phyloP scores from a whole-genome alignment of 2,888 invertebrate genomes.

The Agrilus mali region DNA sequence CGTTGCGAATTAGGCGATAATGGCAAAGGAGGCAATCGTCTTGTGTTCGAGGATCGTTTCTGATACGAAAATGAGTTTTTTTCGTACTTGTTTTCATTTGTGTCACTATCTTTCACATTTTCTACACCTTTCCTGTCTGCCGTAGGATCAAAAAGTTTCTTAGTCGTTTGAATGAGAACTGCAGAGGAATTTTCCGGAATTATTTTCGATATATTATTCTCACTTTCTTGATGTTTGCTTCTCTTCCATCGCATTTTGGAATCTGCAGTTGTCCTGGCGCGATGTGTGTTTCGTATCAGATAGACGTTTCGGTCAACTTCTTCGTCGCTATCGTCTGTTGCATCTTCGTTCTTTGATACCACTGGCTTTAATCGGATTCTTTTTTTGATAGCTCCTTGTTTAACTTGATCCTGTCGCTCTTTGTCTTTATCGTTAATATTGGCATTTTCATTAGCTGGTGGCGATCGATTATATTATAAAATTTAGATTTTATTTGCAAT shows the following conservation, averaged over 20 bases:
- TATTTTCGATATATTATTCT: conserved; percentile 3
- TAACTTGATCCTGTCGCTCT: conserved; percentile 1
- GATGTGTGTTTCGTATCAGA: not conserved
- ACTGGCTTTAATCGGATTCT: conserved; percentile 26
- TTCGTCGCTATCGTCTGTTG: conserved; percentile 25
- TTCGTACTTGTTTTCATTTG: not conserved
- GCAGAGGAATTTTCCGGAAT: not conserved
- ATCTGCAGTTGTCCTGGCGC: not conserved
- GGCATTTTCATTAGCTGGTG: not conserved
- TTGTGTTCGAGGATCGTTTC: too few relatives aligned
- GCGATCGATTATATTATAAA: not conserved
- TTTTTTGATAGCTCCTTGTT: conserved; percentile 28
- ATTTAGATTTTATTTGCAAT: not conserved
- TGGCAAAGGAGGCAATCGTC: conserved; percentile 42
- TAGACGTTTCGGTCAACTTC: conserved; percentile 18
- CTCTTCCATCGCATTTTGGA: conserved; percentile 8
- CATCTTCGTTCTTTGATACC: conserved; percentile 17
- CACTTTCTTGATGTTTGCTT: not conserved
- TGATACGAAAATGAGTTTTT: not conserved
- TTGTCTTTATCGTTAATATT: not conserved
- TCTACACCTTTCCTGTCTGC: not conserved
- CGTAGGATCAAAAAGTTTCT: conserved; percentile 1
- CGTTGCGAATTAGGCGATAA: conserved; percentile 43
- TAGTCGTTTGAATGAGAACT: conserved; percentile 5
- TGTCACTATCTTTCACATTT: not conserved